Evolutionary conservation across 2,888 invertebrate species (phyloP).

Genomic region (Abrostola tripartita): DNA sequence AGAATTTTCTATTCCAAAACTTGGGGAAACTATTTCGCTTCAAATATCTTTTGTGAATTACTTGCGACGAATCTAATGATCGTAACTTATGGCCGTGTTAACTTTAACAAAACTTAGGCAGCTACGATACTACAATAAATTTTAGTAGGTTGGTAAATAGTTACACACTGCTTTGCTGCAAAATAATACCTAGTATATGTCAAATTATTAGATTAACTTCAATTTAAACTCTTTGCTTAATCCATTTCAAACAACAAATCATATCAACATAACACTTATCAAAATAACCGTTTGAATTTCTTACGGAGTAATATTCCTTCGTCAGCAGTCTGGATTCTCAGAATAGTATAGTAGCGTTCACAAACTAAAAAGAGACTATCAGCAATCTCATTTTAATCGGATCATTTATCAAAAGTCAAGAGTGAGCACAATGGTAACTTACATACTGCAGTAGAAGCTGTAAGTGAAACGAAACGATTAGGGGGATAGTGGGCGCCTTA

Average conservation of each 20-base stretch:
- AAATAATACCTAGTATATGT: too few species aligned
- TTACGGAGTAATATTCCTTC: constrained; percentile 23
- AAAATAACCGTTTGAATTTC: constrained; percentile 24
- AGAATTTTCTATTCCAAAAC: constrained; percentile 80
- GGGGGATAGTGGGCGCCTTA: constrained; percentile 48
- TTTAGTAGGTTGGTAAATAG: constrained; percentile 5
- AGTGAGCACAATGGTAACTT: constrained; percentile 53
- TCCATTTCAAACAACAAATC: constrained; percentile 5
- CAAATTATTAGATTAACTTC: too few species aligned
- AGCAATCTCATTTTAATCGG: constrained; percentile 56
- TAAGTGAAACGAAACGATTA: constrained; percentile 51
- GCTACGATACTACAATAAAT: constrained; percentile 14
- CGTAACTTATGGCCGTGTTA: constrained; percentile 68
- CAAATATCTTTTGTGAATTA: constrained; percentile 77
- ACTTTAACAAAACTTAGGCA: constrained; percentile 52
- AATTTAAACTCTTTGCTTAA: not conserved
- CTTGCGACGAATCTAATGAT: constrained; percentile 72
- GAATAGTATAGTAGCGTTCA: constrained; percentile 35
- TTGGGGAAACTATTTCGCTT: constrained; percentile 72
- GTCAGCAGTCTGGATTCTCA: constrained; percentile 42
- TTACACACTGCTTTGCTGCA: too few species aligned
- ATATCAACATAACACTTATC: constrained; percentile 7
- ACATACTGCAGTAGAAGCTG: constrained; percentile 47
- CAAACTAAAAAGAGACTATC: constrained; percentile 54
- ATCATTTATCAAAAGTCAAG: constrained; percentile 58